These are phyloP conservation scores for Myotis pilosus DNA, from an alignment of 2,797 vertebrate genomes.

Conservation along the genomic window DNA sequence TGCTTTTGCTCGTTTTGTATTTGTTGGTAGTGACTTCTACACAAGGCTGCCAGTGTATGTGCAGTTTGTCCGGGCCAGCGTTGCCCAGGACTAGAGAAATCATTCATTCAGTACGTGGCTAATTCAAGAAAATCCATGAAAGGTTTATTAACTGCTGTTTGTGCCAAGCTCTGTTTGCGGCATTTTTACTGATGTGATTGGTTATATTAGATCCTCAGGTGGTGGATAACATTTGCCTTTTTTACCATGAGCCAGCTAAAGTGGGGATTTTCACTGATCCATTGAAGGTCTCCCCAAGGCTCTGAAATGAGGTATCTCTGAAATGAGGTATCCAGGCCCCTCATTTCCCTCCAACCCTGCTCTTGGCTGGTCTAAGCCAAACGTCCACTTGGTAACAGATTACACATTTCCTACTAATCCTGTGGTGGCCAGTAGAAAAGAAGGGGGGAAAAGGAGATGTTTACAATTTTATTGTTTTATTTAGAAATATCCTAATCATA, in stretches of 20 bases:
- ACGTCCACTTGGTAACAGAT: background rate
- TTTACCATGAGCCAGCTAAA: background rate
- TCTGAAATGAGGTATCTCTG: background rate
- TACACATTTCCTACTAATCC: background rate
- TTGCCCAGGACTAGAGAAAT: background rate
- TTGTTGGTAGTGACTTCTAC: background rate
- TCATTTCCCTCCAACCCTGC: background rate
- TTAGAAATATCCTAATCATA: background rate
- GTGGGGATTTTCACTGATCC: background rate
- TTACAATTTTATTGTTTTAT: background rate
- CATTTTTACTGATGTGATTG: background rate
- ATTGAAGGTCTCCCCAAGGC: background rate
- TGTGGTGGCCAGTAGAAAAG: background rate
- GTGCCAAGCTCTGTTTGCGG: background rate
- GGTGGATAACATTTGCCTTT: background rate
- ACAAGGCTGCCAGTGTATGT: background rate
- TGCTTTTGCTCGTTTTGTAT: background rate
- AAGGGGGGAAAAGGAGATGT: background rate
- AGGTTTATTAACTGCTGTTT: background rate
- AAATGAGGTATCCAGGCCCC: background rate
- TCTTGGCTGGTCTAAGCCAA: background rate
- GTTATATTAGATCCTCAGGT: background rate
- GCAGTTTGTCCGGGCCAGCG: background rate
- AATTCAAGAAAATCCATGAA: background rate
- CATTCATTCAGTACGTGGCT: background rate